phyloP scores from a whole-genome alignment of 2,888 invertebrate species.

The Apamea anceps region DNA sequence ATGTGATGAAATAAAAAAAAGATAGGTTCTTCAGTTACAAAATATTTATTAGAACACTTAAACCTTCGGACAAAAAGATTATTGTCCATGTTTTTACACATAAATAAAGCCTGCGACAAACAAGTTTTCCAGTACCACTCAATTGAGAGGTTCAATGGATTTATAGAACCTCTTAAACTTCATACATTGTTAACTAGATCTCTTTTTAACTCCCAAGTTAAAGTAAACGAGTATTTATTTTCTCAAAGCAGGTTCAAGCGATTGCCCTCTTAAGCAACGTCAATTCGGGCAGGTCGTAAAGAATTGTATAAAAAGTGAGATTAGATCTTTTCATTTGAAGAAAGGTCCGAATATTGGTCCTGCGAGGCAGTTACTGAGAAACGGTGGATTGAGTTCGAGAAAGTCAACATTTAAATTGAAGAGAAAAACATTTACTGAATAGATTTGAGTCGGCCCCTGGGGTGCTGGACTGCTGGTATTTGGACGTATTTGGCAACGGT shows the following conservation, averaged over 20 bases:
- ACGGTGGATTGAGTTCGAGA: constrained; percentile 75
- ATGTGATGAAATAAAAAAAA: not conserved
- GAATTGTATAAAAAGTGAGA: constrained; percentile 81
- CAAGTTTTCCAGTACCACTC: not conserved
- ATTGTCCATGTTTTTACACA: not conserved
- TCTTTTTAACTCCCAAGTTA: constrained; percentile 7
- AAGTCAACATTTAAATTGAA: constrained; percentile 75
- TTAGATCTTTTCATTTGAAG: constrained; percentile 84
- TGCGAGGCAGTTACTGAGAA: constrained; percentile 76
- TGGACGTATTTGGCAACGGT: constrained; percentile 50
- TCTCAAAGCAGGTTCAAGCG: constrained; percentile 63
- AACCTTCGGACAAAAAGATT: not conserved
- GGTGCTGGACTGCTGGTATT: constrained; percentile 37
- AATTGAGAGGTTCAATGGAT: constrained; percentile 6
- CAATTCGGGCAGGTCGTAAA: constrained; percentile 77
- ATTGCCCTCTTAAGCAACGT: constrained; percentile 76
- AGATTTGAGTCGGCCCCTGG: constrained; percentile 65
- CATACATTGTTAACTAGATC: constrained; percentile 57
- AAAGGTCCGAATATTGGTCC: constrained; percentile 83
- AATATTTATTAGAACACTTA: not conserved
- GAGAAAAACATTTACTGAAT: constrained; percentile 73
- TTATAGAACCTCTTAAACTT: constrained; percentile 33
- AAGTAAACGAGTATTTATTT: constrained; percentile 71
- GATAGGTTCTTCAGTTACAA: not conserved
- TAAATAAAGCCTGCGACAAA: constrained; percentile 1